Percentiles rank a stretch among this genome's conserved stretches.
Conservation (phyloP, 2,113 vertebrate species). For the Numenius arquata region DNA sequence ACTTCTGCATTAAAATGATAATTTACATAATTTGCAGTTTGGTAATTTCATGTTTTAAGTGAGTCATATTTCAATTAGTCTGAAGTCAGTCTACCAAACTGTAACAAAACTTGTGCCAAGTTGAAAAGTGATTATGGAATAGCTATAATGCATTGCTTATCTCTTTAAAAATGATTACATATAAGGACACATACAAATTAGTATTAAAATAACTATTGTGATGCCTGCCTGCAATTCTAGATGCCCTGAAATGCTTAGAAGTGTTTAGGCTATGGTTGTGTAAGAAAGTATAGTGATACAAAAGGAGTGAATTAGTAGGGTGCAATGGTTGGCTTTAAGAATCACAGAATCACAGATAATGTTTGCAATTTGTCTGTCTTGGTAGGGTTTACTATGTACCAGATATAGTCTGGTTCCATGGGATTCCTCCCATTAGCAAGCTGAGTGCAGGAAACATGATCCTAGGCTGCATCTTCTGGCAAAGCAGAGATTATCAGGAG, state of each 20-base stretch:
- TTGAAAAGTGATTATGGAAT: background rate
- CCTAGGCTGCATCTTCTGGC: background rate
- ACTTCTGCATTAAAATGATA: background rate
- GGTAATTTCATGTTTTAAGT: background rate
- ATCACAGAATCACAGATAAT: background rate
- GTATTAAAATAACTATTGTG: background rate
- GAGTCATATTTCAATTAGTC: background rate
- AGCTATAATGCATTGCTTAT: background rate
- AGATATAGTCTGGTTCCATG: background rate
- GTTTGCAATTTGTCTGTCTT: background rate
- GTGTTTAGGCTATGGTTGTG: background rate
- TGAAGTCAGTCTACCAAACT: background rate
- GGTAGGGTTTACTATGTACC: background rate
- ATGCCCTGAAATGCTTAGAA: background rate
- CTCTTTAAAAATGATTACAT: background rate
- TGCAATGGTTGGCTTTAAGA: background rate
- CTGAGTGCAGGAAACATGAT: background rate
- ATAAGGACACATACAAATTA: background rate
- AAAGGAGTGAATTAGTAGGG: background rate
- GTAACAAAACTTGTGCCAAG: background rate
- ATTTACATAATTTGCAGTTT: background rate
- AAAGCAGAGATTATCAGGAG: background rate
- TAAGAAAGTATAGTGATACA: background rate
- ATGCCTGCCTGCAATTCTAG: background rate
- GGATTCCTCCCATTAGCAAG: background rate